Conservation (phyloP, 2,888 invertebrate genomes). For the Rhingia rostrata region DNA sequence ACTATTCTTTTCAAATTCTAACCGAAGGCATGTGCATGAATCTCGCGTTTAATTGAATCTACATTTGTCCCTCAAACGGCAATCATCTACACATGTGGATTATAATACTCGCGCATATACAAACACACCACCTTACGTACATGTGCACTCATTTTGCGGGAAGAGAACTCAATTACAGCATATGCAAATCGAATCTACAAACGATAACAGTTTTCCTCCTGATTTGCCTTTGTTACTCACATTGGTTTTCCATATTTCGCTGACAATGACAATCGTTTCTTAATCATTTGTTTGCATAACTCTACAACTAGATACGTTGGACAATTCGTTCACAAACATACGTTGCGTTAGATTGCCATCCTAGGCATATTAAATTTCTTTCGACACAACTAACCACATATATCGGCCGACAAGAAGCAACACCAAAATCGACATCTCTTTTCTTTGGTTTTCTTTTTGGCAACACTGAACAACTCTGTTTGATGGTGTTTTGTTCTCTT, state of each 20-base stretch:
- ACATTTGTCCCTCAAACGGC: conserved; percentile 24
- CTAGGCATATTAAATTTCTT: conserved; percentile 56
- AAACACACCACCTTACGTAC: no score
- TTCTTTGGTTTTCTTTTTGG: conserved; percentile 28
- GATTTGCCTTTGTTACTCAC: conserved; percentile 18
- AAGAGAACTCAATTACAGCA: conserved; percentile 23
- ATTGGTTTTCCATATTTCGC: conserved; percentile 28
- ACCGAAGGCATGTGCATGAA: not conserved
- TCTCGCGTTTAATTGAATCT: not conserved
- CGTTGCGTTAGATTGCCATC: conserved; percentile 31
- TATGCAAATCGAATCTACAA: conserved; percentile 4
- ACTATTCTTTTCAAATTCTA: not conserved
- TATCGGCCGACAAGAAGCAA: conserved; percentile 16
- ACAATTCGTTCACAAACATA: not conserved
- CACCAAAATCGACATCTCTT: not conserved
- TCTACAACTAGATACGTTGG: not conserved
- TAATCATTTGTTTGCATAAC: conserved; percentile 34
- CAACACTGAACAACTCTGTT: not conserved
- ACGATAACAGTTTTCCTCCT: conserved; percentile 5
- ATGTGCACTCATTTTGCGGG: not conserved
- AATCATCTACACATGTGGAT: conserved; percentile 19
- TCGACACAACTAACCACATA: conserved; percentile 29
- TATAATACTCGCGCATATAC: conserved; percentile 3
- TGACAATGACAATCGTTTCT: conserved; percentile 32
- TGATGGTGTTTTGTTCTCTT: not conserved